Conservation (phyloP, 2,113 vertebrate genomes). For the Collichthys lucidus region DNA sequence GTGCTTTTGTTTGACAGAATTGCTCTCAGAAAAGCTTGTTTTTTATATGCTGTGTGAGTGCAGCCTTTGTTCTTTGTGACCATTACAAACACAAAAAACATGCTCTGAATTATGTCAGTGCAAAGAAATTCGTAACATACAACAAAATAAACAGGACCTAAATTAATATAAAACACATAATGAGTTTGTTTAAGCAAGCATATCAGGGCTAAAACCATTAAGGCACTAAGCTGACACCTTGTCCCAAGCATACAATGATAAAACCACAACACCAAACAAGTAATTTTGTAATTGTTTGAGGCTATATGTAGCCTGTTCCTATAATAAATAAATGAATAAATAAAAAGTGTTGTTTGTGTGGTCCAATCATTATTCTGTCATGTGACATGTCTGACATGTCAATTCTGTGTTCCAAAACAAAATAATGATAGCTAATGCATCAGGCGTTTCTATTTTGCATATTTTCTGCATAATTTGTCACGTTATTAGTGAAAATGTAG, state of each 20-base stretch:
- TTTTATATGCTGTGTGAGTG: neutral
- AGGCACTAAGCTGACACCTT: neutral
- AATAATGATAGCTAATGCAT: conserved; percentile 13
- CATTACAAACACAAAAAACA: neutral
- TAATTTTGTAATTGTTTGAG: neutral
- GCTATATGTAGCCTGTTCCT: neutral
- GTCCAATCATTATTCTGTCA: conserved; percentile 3
- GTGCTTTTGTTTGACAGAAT: conserved; percentile 16
- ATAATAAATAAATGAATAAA: too few relatives aligned
- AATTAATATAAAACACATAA: neutral
- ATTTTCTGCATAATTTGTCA: conserved; percentile 24
- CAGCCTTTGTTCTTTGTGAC: neutral
- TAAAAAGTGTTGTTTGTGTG: neutral
- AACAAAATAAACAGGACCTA: neutral
- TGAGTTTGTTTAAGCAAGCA: neutral
- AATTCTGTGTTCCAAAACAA: neutral
- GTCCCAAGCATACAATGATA: neutral
- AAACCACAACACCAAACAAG: neutral
- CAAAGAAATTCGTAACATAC: neutral
- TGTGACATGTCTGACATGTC: too few relatives aligned
- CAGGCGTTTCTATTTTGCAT: conserved; percentile 1
- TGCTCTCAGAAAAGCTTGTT: conserved; percentile 17
- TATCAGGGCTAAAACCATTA: neutral
- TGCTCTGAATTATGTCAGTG: neutral
- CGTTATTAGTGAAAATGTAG: neutral